Evolutionary conservation across 2,113 vertebrate genomes (phyloP), one percentile per base, ranked within the genome.

Genomic region (Eptesicus fuscus): DNA sequence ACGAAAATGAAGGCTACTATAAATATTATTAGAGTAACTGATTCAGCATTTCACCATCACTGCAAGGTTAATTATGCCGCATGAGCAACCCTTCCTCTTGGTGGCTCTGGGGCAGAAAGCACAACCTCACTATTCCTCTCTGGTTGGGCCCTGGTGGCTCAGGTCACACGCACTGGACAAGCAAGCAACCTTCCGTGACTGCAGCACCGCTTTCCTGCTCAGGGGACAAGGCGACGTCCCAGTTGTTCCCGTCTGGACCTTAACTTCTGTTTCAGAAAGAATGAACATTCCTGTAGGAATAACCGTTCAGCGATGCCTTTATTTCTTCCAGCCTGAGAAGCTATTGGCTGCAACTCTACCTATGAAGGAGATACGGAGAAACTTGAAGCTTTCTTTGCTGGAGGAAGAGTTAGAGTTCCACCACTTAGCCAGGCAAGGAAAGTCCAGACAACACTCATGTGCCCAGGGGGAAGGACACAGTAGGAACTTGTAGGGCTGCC

Each of bases 181-280:
- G 67, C 73, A 51, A 49, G 42, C 9, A 1, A 23, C 53, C 69
- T 91, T 61, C 35, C 25, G 0, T 20, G 74, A 44, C 61, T 42
- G 40, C 9, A 69, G 2, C 1, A n/a, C 73, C 30, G 20, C 42
- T 70, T 51, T 56, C 70, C 30, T 4, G 51, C 71, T 67, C 83
- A 51, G 7, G 74, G 51, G 20, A 69, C 4, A 14, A 56, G 35
- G 37, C 20, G 14, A 65, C 35, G 10, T 56, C 5, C n/a, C 37
- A 28, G n/a, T 37, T 14, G 30, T 49, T 44, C 47, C 30, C 4
- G 5, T 49, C 61, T n/a, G 11, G 61, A 74, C n/a, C n/a, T 49
- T 69, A 82, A 78, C 35, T 63, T 92, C 40, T 25, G 12, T 14
- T 49, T 78, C 23, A 63, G 89, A 67, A 92, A 92, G 61, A 23